These are phyloP conservation scores for Mixornis gularis DNA, from an alignment of 2,113 vertebrate species.

Conservation along the genomic window DNA sequence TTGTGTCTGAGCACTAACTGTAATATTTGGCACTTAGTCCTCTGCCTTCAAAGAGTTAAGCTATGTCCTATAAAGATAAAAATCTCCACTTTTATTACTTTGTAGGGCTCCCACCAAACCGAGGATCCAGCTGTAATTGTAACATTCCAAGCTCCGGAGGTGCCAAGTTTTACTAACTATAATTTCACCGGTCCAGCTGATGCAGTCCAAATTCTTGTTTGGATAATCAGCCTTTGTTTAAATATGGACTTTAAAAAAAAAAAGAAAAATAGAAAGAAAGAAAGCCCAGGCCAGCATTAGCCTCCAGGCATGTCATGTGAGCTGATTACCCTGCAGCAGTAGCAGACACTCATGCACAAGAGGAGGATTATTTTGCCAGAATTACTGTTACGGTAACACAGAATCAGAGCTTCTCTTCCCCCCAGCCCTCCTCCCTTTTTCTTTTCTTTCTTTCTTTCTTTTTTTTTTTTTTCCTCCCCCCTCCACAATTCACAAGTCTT, in stretches of 20 bases:
- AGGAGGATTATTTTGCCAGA: slow-evolving; percentile 79
- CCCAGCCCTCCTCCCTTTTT: slow-evolving; percentile 3
- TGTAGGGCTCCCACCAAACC: slow-evolving; percentile 60
- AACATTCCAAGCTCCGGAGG: slow-evolving; percentile 75
- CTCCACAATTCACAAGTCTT: slow-evolving; percentile 75
- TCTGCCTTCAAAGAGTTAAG: slow-evolving; percentile 73
- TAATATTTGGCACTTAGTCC: slow-evolving; percentile 12
- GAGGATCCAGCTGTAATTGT: slow-evolving; percentile 74
- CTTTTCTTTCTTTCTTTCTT: neutral
- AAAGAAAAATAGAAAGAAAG: neutral
- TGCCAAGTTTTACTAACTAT: slow-evolving; percentile 82
- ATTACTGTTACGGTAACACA: slow-evolving; percentile 77
- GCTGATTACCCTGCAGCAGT: slow-evolving; percentile 80
- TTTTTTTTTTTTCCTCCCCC: neutral
- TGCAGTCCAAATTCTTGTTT: slow-evolving; percentile 80
- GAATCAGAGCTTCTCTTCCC: slow-evolving; percentile 71
- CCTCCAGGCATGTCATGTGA: slow-evolving; percentile 82
- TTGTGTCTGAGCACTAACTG: neutral
- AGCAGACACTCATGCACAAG: slow-evolving; percentile 77
- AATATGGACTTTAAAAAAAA: slow-evolving; percentile 55
- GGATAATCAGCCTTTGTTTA: slow-evolving; percentile 89
- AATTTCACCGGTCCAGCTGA: slow-evolving; percentile 71
- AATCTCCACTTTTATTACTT: slow-evolving; percentile 74
- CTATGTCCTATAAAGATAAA: slow-evolving; percentile 68
- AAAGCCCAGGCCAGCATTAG: slow-evolving; percentile 74